phyloP scores from a whole-genome alignment of 2,888 invertebrate species.

The Apodemia mormo region DNA sequence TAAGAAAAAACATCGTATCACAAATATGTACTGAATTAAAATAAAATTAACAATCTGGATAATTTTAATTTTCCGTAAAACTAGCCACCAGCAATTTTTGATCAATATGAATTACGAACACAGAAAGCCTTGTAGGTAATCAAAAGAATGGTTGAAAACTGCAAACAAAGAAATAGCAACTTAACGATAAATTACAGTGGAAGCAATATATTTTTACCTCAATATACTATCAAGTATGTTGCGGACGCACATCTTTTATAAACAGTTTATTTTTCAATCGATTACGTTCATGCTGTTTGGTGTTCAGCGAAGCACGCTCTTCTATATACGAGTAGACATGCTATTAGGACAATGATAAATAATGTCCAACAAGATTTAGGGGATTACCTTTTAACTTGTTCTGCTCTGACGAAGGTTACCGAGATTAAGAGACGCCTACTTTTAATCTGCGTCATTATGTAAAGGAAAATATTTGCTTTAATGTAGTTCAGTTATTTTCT shows the following conservation, averaged over 20 bases:
- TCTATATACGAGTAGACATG: conserved; percentile 57
- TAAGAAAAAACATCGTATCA: too few relatives aligned
- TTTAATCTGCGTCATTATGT: conserved; percentile 26
- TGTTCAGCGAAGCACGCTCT: conserved; percentile 49
- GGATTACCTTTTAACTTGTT: conserved; percentile 73
- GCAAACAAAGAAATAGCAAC: neutral
- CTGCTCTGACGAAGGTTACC: conserved; percentile 47
- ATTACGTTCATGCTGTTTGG: conserved; percentile 38
- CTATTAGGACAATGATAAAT: conserved; percentile 77
- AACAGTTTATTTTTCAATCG: conserved; percentile 17
- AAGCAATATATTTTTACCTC: conserved; percentile 1
- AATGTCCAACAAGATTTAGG: conserved; percentile 69
- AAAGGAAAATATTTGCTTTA: neutral
- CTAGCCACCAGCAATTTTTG: neutral
- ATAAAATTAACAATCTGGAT: neutral
- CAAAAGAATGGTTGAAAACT: neutral
- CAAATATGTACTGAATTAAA: neutral
- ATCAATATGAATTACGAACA: neutral
- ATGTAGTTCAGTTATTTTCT: neutral
- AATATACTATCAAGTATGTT: conserved; percentile 12
- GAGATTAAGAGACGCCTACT: conserved; percentile 49
- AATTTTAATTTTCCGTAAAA: neutral
- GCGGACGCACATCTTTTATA: conserved; percentile 7
- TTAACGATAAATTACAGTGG: conserved; percentile 2
- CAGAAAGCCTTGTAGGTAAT: neutral